Conservation (phyloP, 2,113 vertebrate genomes). For the Narcine bancroftii region DNA sequence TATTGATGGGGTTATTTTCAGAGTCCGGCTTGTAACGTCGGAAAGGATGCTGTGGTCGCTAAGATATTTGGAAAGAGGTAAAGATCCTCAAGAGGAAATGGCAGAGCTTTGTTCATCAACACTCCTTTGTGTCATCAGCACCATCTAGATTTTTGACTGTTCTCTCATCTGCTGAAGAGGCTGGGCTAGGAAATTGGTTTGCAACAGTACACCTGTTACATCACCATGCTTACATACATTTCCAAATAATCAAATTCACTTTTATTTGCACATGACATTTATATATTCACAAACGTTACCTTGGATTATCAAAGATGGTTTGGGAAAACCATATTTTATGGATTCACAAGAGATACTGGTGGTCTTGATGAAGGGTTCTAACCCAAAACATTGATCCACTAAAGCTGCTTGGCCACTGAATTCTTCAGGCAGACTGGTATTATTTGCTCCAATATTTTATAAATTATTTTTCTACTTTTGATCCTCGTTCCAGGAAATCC, state of each 20-base stretch:
- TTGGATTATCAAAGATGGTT: not conserved
- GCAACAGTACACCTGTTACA: not conserved
- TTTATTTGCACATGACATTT: not conserved
- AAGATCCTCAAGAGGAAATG: not conserved
- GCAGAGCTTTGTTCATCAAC: not conserved
- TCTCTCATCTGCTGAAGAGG: not conserved
- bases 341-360: no score
- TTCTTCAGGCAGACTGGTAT: no score
- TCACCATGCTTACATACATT: not conserved
- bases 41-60: not conserved
- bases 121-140: not conserved
- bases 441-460: no score
- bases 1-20: not conserved
- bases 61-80: not conserved
- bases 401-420: no score
- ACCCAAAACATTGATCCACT: no score
- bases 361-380: no score
- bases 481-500: not conserved
- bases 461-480: not conserved
- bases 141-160: not conserved
- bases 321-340: no score
- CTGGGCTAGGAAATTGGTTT: not conserved
- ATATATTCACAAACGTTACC: not conserved
- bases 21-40: not conserved
- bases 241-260: not conserved